Evolutionary conservation across 2,888 invertebrate genomes (phyloP), one percentile per base, ranked within the genome.

Genomic region (Cremastobaeus sp.): DNA sequence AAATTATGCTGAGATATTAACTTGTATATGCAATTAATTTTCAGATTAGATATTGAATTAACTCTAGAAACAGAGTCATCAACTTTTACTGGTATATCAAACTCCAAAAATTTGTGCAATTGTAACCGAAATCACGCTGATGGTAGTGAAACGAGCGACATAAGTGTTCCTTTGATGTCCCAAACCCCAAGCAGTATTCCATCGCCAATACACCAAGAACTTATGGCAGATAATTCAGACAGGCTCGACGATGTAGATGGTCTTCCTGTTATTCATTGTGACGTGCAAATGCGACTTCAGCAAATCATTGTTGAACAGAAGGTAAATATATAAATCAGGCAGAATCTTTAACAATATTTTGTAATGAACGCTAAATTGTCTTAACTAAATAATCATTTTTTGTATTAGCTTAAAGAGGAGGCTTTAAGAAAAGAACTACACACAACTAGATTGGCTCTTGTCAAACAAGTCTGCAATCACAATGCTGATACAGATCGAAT

Each of bases 261-360:
- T 39, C 89, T 95, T 83, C 91, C 93, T 71, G 91, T 92, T 35
- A 90, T 92, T 69, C 89, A 90, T 75, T 93, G 93, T 84, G 92
- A 93, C 72, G 90, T 93, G 76, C 95, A 95, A 88, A 91, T 91
- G 76, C 89, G 96, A 76, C 90, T 97, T 82, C 93, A 93, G 85
- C 94, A 95, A 88, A 93, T 97, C 82, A 93, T 95, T 80, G 90
- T 93, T 65, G 93, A 94, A 78, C 93, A 95, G 85, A 93, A 92
- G 91, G 95, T 95, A 83, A 18, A 12, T 37, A 57, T 11, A n/a
- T n/a, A n/a, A n/a, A n/a, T n/a, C n/a, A n/a, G n/a, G n/a, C n/a
- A 8, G 18, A n/a, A 17, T 28, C 21, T 0, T 2, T 12, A 21
- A 32, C 8, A 25, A 5, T 25, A 8, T 25, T 5, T 25, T 25